phyloP scores from a whole-genome alignment of 2,113 vertebrate species.

The Lamprotornis superbus region DNA sequence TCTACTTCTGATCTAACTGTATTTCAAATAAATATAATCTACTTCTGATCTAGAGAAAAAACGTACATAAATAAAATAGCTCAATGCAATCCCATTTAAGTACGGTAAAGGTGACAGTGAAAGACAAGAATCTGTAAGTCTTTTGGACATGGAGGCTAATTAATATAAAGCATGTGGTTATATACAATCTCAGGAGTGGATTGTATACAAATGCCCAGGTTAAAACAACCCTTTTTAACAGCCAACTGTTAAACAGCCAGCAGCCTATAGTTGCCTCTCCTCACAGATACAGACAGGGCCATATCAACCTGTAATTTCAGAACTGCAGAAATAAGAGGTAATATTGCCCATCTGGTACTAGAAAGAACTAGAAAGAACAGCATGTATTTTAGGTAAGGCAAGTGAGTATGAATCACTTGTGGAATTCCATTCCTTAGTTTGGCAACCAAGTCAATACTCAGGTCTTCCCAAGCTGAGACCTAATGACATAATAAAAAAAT shows the following conservation, averaged over 20 bases:
- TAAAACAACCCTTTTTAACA: background rate
- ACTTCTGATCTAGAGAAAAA: background rate
- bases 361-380: background rate
- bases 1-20: background rate
- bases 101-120: background rate
- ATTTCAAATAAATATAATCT: background rate
- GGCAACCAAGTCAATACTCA: background rate
- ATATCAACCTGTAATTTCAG: background rate
- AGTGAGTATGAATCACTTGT: background rate
- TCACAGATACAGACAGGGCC: background rate
- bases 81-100: background rate
- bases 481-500: background rate
- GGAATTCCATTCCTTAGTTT: background rate
- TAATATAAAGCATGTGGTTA: background rate
- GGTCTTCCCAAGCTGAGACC: background rate
- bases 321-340: background rate
- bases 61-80: background rate
- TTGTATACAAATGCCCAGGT: background rate
- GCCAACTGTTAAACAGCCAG: background rate
- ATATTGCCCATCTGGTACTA: background rate
- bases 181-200: background rate
- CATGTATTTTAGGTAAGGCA: background rate
- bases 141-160: background rate
- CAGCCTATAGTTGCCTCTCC: background rate
- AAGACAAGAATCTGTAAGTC: background rate